phyloP scores from a whole-genome alignment of 2,888 invertebrate species.

The Sisyra nigra region DNA sequence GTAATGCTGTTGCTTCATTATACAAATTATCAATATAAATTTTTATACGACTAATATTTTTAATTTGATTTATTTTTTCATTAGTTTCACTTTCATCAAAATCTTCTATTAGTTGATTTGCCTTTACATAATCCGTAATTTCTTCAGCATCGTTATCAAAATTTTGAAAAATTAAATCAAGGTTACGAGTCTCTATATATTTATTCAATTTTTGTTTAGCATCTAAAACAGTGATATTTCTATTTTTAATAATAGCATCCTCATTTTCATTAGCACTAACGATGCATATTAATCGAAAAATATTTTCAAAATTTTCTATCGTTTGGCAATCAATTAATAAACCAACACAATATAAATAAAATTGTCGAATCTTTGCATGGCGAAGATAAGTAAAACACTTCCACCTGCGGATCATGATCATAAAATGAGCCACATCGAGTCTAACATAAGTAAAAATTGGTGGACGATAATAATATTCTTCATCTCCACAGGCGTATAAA shows the following conservation, averaged over 20 bases:
- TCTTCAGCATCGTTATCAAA: neutral
- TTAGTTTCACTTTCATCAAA: neutral
- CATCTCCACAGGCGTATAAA: constrained; percentile 7
- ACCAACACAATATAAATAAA: constrained; percentile 1
- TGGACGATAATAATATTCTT: constrained; percentile 9
- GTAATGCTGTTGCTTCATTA: neutral
- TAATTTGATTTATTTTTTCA: neutral
- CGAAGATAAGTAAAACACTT: constrained; percentile 9
- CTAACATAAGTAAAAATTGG: constrained; percentile 9
- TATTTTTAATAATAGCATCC: neutral
- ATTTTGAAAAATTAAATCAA: neutral
- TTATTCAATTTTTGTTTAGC: neutral
- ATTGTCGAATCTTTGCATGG: neutral
- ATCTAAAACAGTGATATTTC: neutral
- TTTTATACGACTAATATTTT: neutral
- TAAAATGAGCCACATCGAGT: constrained; percentile 10
- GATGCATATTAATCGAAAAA: constrained; percentile 2
- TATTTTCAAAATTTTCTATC: neutral
- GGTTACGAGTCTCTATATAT: neutral
- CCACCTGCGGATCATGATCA: constrained; percentile 8
- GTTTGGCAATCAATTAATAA: constrained; percentile 2
- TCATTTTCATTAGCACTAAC: neutral
- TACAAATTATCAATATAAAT: neutral
- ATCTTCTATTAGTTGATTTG: neutral
- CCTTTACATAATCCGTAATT: neutral